Conservation (phyloP, 1,140 invertebrate genomes). For the Phymastichus coffea region DNA sequence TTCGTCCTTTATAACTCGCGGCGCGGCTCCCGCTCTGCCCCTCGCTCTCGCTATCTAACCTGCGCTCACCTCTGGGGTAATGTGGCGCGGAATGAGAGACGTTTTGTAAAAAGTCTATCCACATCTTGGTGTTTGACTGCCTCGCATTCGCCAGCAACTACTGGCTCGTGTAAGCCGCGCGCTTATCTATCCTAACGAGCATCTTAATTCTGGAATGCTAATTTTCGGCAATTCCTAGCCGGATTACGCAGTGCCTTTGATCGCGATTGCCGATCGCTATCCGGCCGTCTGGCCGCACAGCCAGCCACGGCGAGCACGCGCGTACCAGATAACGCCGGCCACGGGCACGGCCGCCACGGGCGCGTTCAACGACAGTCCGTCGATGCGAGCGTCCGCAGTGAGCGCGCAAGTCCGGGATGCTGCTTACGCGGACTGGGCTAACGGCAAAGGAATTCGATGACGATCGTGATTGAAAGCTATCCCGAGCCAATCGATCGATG, state of each 20-base stretch:
- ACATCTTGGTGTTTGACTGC: conserved; percentile 47
- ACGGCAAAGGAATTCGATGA: conserved; percentile 1
- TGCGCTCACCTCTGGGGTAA: conserved; percentile 44
- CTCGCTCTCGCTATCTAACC: conserved; percentile 37
- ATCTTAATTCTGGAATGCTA: background rate
- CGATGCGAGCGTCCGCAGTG: too few species aligned
- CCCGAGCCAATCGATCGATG: conserved; percentile 8
- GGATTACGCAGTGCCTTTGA: too few species aligned
- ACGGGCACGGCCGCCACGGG: too few species aligned
- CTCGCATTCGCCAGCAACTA: background rate
- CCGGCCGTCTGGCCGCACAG: too few species aligned
- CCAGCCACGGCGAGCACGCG: too few species aligned
- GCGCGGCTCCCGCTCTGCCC: conserved; percentile 25
- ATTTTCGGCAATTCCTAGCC: background rate
- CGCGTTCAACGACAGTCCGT: too few species aligned
- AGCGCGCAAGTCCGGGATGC: too few species aligned
- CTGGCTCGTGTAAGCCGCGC: background rate
- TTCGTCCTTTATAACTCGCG: conserved; percentile 27
- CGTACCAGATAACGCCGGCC: too few species aligned
- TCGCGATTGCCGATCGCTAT: too few species aligned
- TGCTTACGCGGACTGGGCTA: too few species aligned
- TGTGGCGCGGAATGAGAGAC: conserved; percentile 54
- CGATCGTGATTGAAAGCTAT: background rate
- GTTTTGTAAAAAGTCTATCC: conserved; percentile 55
- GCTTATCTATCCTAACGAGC: background rate